Evolutionary conservation across 2,888 invertebrate genomes (phyloP).

Genomic region (Pterostichus madidus): DNA sequence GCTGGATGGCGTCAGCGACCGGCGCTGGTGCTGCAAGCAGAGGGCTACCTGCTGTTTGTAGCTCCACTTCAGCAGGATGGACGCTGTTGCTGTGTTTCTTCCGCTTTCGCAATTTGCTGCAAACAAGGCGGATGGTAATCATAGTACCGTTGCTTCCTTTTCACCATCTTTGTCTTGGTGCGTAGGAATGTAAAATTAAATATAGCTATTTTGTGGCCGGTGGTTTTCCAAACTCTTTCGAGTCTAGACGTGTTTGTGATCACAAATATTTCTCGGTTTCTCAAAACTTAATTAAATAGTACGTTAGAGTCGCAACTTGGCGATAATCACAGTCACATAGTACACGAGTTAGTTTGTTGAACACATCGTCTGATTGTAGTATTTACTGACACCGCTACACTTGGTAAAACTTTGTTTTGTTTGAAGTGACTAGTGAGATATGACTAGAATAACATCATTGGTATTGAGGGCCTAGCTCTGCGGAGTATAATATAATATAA

Average conservation of each 20-base stretch:
- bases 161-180: conserved; percentile 83
- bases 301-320: conserved; percentile 35
- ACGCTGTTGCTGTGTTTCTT: conserved; percentile 88
- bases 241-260: conserved; percentile 69
- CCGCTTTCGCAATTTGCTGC: conserved; percentile 92
- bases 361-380: conserved; percentile 47
- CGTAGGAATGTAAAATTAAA: conserved; percentile 74
- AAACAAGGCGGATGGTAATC: conserved; percentile 94
- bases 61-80: conserved; percentile 83
- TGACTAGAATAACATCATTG: conserved; percentile 71
- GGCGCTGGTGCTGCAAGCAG: conserved; percentile 72
- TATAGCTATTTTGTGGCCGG: conserved; percentile 76
- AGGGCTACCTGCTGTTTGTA: conserved; percentile 79
- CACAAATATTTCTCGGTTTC: conserved; percentile 56
- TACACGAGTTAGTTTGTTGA: neutral
- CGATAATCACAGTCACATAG: conserved; percentile 51
- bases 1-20: conserved; percentile 71
- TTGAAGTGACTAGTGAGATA: conserved; percentile 34
- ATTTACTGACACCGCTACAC: conserved; percentile 42
- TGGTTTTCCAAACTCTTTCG: conserved; percentile 70
- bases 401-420: neutral
- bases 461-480: conserved; percentile 72
- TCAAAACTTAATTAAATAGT: conserved; percentile 9
- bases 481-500: no score
- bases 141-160: conserved; percentile 92